These are phyloP conservation scores for Clinocottus analis DNA, from an alignment of 2,113 vertebrate species.

Conservation along the genomic window DNA sequence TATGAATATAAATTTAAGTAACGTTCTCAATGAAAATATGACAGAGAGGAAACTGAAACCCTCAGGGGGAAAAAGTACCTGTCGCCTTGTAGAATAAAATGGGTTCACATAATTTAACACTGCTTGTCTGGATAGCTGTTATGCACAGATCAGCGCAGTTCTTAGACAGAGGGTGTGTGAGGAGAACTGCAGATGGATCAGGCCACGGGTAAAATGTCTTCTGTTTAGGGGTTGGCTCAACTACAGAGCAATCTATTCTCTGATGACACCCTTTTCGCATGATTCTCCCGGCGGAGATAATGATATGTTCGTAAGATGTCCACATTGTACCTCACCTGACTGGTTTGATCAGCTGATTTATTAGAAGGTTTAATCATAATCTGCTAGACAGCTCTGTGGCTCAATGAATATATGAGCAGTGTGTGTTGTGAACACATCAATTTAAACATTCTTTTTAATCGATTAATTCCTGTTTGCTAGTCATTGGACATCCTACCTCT, in stretches of 20 bases:
- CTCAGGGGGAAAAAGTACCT: not conserved
- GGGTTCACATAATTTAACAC: not conserved
- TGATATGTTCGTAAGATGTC: not conserved
- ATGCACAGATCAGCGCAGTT: not conserved
- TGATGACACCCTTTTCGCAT: not conserved
- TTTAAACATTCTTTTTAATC: not conserved
- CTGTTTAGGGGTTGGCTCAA: not conserved
- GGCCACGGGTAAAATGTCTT: not conserved
- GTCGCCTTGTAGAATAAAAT: not conserved
- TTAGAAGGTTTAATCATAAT: not conserved
- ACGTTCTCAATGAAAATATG: not conserved
- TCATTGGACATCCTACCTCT: constrained; percentile 79
- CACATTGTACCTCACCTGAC: not conserved
- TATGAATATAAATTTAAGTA: not conserved
- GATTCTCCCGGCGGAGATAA: too few relatives aligned
- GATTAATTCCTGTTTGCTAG: not conserved
- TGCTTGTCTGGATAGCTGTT: not conserved
- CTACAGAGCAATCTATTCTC: not conserved
- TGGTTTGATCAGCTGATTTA: not conserved
- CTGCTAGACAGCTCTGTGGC: too few relatives aligned
- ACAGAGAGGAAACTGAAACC: not conserved
- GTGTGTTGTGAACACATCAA: not conserved
- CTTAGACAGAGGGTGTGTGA: not conserved
- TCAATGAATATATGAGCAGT: not conserved
- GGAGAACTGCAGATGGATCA: not conserved